Percentiles rank a stretch among this genome's conserved stretches.
Evolutionary conservation across 2,888 invertebrate species (phyloP).

Genomic region (Phalangium opilio): DNA sequence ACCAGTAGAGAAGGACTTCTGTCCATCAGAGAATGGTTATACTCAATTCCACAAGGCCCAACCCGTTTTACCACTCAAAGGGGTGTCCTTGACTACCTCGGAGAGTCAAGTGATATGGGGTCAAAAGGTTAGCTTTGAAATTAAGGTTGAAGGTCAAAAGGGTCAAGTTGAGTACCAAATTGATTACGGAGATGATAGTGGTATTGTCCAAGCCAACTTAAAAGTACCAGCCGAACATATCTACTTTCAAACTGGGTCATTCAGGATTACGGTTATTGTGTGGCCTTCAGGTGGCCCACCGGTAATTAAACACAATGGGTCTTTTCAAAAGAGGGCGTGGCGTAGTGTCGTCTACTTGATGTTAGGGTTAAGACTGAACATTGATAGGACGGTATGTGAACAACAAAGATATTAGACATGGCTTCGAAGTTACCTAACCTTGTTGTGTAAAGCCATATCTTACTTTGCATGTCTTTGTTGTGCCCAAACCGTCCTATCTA

Average conservation of each 20-base stretch:
- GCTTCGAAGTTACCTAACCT: too few relatives aligned
- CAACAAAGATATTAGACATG: too few relatives aligned
- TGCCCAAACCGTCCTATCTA: too few relatives aligned
- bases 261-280: conserved; percentile 24
- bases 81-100: conserved; percentile 12
- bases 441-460: too few relatives aligned
- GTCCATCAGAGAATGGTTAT: background rate
- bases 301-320: too few relatives aligned
- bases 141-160: conserved; percentile 10
- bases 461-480: too few relatives aligned
- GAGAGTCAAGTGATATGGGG: conserved; percentile 11
- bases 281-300: conserved; percentile 22
- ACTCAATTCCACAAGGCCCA: conserved; percentile 12
- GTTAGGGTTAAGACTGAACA: too few relatives aligned
- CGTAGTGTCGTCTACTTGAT: too few relatives aligned
- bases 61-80: conserved; percentile 13
- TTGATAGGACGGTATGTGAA: too few relatives aligned
- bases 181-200: conserved; percentile 27
- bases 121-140: conserved; percentile 15
- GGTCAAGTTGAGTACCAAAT: conserved; percentile 23
- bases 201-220: conserved; percentile 20
- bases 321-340: too few relatives aligned
- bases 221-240: conserved; percentile 21
- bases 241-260: conserved; percentile 25
- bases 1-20: background rate